Evolutionary conservation across 2,113 vertebrate genomes (phyloP), one percentile per base, ranked within the genome.

Genomic region (Rynchops niger): DNA sequence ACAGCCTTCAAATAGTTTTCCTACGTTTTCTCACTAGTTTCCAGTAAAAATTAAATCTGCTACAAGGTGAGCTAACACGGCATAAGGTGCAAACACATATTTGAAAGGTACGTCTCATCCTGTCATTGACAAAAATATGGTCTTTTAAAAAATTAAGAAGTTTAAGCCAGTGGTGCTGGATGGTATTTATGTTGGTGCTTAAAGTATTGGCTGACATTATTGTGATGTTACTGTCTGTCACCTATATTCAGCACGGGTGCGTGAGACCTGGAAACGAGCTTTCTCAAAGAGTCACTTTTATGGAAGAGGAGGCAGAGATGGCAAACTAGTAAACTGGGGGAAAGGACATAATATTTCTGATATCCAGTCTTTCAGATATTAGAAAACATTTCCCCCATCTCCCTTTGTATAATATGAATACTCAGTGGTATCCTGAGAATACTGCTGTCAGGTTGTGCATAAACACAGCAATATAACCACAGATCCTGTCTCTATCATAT

Each of bases 71-170:
- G 17, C 19, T 73, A 90, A 34, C 15, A 49, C 1, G 88, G 20
- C 25, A 55, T 0, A 0, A 53, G 69, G 13, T 21, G 7, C 6
- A 73, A 32, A 29, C 11, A 12, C 7, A 40, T 88, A 82, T 92
- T 49, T 87, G 16, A 42, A 79, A 83, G 53, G 94, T 56, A 4
- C 4, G 34, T 7, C 43, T 27, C 10, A 40, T 40, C 6, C 72
- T 81, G 14, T 34, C 45, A 61, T 21, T 53, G 58, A 50, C 10
- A 91, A 55, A 32, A 73, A 77, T 56, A 36, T 4, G 13, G 14
- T 2, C 30, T 90, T 71, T 67, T 32, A 27, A 30, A 71, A 27
- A 72, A 53, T 49, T 29, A 61, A 11, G 26, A 42, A 32, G 3
- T 27, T 59, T 59, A 86, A 73, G 25, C 4, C 47, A 58, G 3